Evolutionary conservation across 2,888 invertebrate species (phyloP).

Genomic region (Ametastegia equiseti): DNA sequence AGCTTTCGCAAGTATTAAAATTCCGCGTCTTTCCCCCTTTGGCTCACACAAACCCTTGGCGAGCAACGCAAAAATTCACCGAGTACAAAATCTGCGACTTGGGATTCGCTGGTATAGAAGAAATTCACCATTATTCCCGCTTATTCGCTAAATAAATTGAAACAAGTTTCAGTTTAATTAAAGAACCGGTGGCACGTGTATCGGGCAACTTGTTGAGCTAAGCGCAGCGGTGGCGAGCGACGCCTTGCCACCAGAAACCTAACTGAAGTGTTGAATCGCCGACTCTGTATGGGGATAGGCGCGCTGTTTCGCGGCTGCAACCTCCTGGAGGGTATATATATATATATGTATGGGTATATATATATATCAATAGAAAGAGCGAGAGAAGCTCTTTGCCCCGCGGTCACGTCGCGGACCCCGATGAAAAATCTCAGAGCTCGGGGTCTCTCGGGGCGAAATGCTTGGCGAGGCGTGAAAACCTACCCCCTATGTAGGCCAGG

Average conservation of each 20-base stretch:
- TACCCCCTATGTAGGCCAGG: slow-evolving; percentile 31
- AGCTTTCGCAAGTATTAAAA: not conserved
- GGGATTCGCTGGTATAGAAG: too few species aligned
- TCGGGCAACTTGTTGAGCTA: slow-evolving; percentile 45
- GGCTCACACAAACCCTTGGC: too few species aligned
- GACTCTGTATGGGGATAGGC: slow-evolving; percentile 8
- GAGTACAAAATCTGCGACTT: too few species aligned
- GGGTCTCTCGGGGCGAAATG: slow-evolving; percentile 43
- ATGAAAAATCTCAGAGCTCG: slow-evolving; percentile 44
- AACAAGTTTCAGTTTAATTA: slow-evolving; percentile 9
- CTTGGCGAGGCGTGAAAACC: slow-evolving; percentile 34
- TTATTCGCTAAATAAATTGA: not conserved
- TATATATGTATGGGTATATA: not conserved
- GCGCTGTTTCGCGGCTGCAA: slow-evolving; percentile 24
- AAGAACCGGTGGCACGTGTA: slow-evolving; percentile 14
- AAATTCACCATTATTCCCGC: too few species aligned
- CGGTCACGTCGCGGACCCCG: slow-evolving; percentile 40
- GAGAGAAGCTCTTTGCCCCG: slow-evolving; percentile 23
- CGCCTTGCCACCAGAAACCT: slow-evolving; percentile 13
- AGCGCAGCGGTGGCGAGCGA: not conserved
- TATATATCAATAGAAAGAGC: not conserved
- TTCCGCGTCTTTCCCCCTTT: not conserved
- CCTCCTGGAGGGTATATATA: slow-evolving; percentile 20
- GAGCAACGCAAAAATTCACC: too few species aligned
- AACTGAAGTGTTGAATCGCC: slow-evolving; percentile 25